Percentiles rank a stretch among this genome's conserved stretches.
Evolutionary conservation across 30 jellyfish, hydroid and myxozoan genomes (phyloP).

Genomic region (Turritopsis dohrnii): DNA sequence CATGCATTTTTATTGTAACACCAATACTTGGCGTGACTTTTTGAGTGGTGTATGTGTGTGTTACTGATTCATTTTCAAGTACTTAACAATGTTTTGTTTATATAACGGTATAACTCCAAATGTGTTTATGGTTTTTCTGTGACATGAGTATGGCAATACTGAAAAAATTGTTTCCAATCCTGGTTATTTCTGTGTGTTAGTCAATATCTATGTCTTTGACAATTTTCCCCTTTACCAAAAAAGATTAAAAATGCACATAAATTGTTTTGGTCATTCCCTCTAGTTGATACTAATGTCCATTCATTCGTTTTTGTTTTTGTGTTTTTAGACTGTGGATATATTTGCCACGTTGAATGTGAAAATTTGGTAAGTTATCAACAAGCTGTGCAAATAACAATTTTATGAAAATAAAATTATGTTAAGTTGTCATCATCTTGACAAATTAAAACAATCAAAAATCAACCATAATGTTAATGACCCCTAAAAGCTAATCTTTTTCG

Average conservation of each 20-base stretch:
- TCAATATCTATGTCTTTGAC: no score
- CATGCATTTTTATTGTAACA: neutral
- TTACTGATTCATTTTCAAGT: neutral
- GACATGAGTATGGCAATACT: neutral
- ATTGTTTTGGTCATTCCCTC: no score
- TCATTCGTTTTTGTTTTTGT: neutral
- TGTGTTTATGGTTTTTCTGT: neutral
- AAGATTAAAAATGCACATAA: no score
- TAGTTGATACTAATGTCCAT: no score
- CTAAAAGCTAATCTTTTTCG: neutral
- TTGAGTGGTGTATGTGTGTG: neutral
- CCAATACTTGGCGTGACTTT: neutral
- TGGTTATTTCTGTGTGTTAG: no score
- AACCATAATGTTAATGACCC: neutral
- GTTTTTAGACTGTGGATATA: conserved; percentile 58
- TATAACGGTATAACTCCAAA: neutral
- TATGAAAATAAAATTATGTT: no score
- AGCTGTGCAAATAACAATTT: neutral
- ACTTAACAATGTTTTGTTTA: neutral
- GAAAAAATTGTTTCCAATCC: no score
- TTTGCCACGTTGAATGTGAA: conserved; percentile 73
- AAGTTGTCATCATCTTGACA: no score
- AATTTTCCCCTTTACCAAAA: no score
- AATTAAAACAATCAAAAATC: no score
- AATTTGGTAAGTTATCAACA: conserved; percentile 51